Evolutionary conservation across 2,888 invertebrate genomes (phyloP).

Genomic region (Oligia fasciuncula): DNA sequence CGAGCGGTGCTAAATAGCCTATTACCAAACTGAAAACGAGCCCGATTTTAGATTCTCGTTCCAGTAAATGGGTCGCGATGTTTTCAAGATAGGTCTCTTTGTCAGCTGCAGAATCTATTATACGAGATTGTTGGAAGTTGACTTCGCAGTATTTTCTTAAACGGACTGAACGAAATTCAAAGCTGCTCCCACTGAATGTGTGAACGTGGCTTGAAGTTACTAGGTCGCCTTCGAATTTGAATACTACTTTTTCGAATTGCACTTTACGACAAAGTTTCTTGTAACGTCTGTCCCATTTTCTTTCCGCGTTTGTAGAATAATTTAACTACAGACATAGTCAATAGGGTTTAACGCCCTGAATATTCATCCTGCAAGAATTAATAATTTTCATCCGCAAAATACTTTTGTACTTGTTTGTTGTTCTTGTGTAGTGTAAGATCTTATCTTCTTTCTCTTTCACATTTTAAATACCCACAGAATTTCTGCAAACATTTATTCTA

Average conservation of each 20-base stretch:
- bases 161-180: constrained; percentile 50
- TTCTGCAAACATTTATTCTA: not conserved
- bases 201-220: constrained; percentile 49
- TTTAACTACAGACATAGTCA: not conserved
- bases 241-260: constrained; percentile 42
- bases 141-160: constrained; percentile 61
- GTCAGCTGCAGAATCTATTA: constrained; percentile 62
- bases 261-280: constrained; percentile 38
- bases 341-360: not conserved
- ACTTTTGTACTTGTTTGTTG: not conserved
- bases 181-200: constrained; percentile 52
- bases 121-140: constrained; percentile 58
- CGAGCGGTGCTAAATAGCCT: constrained; percentile 55
- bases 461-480: constrained; percentile 5
- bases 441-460: not conserved
- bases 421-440: not conserved
- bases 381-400: not conserved
- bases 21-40: constrained; percentile 57
- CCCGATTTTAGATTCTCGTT: constrained; percentile 51
- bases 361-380: not conserved
- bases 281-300: constrained; percentile 8
- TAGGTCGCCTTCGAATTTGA: constrained; percentile 55
- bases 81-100: constrained; percentile 59
- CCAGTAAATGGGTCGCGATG: constrained; percentile 55
- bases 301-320: not conserved